Evolutionary conservation across 2,888 invertebrate genomes (phyloP).

Genomic region (Congeria kusceri): DNA sequence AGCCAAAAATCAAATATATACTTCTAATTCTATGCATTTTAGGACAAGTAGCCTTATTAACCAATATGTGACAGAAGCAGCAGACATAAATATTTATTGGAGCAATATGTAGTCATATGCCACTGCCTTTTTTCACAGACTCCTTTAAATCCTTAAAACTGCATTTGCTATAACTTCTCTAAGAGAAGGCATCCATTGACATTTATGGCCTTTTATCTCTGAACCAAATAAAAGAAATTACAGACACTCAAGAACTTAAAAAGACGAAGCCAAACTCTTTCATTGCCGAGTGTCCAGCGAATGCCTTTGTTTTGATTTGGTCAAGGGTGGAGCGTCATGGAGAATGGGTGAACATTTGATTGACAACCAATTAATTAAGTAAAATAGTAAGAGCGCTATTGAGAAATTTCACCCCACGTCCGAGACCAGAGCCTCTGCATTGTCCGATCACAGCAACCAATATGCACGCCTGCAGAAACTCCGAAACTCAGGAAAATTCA

Average conservation of each 20-base stretch:
- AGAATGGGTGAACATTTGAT: constrained; percentile 43
- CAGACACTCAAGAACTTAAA: constrained; percentile 8
- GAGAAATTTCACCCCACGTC: constrained; percentile 3
- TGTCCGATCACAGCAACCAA: neutral
- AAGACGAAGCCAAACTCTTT: constrained; percentile 8
- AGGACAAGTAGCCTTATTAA: too few species aligned
- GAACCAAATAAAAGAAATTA: constrained; percentile 18
- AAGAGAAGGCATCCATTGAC: neutral
- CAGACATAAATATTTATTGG: too few species aligned
- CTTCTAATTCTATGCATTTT: too few species aligned
- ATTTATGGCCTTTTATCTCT: constrained; percentile 22
- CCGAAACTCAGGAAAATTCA: neutral
- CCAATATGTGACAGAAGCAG: too few species aligned
- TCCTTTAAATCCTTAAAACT: too few species aligned
- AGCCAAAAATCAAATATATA: too few species aligned
- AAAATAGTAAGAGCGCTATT: constrained; percentile 33
- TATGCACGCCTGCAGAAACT: neutral
- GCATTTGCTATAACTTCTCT: too few species aligned
- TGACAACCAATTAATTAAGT: constrained; percentile 60
- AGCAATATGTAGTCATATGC: too few species aligned
- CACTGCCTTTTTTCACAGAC: too few species aligned
- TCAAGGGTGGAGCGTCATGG: constrained; percentile 41
- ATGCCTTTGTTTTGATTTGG: constrained; percentile 48
- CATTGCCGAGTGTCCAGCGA: constrained; percentile 24
- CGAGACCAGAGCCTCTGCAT: neutral